Conservation (phyloP, 2,113 vertebrate species). For the Eublepharis macularius region DNA sequence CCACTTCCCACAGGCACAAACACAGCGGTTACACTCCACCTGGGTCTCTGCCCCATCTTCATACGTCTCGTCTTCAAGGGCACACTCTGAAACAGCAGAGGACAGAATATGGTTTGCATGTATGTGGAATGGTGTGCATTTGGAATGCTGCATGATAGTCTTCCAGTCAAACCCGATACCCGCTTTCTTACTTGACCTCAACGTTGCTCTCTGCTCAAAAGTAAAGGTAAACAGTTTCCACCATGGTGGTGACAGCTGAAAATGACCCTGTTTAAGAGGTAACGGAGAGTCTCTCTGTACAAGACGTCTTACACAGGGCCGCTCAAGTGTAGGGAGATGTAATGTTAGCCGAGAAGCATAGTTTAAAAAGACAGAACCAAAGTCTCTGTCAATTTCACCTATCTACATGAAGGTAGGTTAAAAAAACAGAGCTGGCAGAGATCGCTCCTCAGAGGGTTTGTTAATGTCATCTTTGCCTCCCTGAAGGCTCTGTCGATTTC, state of each 20-base stretch:
- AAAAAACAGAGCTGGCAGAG: too few species aligned
- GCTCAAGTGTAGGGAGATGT: too few species aligned
- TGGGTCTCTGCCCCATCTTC: slow-evolving; percentile 95
- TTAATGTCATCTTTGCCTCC: too few species aligned
- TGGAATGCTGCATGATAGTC: neutral
- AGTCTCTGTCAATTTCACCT: too few species aligned
- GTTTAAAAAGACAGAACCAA: too few species aligned
- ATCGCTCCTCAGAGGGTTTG: too few species aligned
- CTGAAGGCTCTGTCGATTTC: too few species aligned
- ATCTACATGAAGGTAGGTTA: too few species aligned
- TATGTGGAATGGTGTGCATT: neutral
- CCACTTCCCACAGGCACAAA: slow-evolving; percentile 98
- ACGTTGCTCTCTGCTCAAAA: neutral
- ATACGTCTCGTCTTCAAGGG: slow-evolving; percentile 94
- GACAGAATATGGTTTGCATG: slow-evolving; percentile 14
- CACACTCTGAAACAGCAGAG: slow-evolving; percentile 83
- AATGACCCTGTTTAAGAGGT: neutral
- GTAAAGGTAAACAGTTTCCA: neutral
- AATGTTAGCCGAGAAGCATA: too few species aligned
- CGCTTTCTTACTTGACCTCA: too few species aligned
- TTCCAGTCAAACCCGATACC: neutral
- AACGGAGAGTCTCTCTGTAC: too few species aligned
- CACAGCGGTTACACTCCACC: slow-evolving; percentile 96
- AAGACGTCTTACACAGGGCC: too few species aligned
- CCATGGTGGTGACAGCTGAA: neutral